Conservation (phyloP, 2,113 vertebrate genomes). For the Psephotus haematonotus region DNA sequence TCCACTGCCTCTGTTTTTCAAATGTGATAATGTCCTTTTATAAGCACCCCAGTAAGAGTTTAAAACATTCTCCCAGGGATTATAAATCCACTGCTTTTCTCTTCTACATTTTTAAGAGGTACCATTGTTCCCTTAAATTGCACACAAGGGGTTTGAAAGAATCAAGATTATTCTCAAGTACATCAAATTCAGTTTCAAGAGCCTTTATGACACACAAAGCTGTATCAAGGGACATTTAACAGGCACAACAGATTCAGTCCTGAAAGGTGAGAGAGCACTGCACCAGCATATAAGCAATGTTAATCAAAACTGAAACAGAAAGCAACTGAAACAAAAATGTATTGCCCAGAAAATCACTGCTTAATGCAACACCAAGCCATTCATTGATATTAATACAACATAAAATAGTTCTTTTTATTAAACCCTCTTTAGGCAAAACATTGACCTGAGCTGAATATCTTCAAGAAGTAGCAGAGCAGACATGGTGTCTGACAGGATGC, state of each 20-base stretch:
- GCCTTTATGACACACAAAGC: conserved; percentile 39
- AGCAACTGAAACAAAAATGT: not conserved
- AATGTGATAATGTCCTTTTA: conserved; percentile 41
- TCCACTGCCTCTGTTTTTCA: conserved; percentile 42
- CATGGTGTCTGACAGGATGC: not conserved
- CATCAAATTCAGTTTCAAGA: conserved; percentile 50
- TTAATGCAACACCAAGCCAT: not conserved
- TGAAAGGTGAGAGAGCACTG: conserved; percentile 10
- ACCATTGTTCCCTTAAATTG: conserved; percentile 60
- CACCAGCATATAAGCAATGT: not conserved
- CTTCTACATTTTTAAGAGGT: conserved; percentile 60
- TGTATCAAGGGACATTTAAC: conserved; percentile 30
- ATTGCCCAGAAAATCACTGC: not conserved
- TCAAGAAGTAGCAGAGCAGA: not conserved
- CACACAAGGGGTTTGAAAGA: conserved; percentile 45
- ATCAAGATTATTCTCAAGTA: conserved; percentile 44
- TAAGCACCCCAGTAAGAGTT: conserved; percentile 51
- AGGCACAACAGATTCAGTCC: not conserved
- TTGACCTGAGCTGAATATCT: not conserved
- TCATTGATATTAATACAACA: not conserved
- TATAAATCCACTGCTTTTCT: conserved; percentile 64
- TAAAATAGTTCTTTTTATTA: not conserved
- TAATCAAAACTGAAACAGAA: not conserved
- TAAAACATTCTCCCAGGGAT: conserved; percentile 49
- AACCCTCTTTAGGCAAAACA: not conserved